Percentiles rank a stretch among this genome's conserved stretches.
phyloP scores from a whole-genome alignment of 2,113 vertebrate genomes.

The Pleuronectes platessa region DNA sequence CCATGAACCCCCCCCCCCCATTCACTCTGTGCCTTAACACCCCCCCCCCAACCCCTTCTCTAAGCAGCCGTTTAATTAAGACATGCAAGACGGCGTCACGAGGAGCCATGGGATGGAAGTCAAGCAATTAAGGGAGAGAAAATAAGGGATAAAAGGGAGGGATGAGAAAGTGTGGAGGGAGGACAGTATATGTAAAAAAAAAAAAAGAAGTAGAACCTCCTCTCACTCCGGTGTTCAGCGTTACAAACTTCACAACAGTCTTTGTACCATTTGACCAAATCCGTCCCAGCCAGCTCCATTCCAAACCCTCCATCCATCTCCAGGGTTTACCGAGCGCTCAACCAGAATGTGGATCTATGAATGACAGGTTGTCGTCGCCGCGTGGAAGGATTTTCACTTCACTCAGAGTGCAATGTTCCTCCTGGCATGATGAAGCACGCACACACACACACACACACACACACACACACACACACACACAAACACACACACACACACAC shows the following conservation, averaged over 20 bases:
- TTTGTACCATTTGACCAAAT: background rate
- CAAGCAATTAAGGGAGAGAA: conserved; percentile 52
- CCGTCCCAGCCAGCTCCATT: background rate
- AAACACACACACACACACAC: background rate
- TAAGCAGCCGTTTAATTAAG: conserved; percentile 78
- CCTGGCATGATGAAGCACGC: background rate
- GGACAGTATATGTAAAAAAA: background rate
- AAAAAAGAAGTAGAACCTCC: no score
- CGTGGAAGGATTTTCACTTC: conserved; percentile 7
- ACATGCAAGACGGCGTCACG: conserved; percentile 61
- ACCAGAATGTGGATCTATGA: conserved; percentile 15
- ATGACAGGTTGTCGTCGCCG: conserved; percentile 8
- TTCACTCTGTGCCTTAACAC: conserved; percentile 12
- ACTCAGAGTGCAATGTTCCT: background rate
- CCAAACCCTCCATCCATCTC: background rate
- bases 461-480: background rate
- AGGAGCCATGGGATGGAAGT: conserved; percentile 57
- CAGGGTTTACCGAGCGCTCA: background rate
- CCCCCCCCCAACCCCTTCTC: conserved; percentile 20
- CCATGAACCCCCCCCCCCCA: conserved; percentile 6
- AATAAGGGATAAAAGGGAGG: conserved; percentile 5
- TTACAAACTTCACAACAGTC: no score
- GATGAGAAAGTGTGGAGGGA: background rate
- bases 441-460: background rate
- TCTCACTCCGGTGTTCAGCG: no score